phyloP scores from a whole-genome alignment of 2,113 vertebrate species.

The Phaethornis superciliosus region DNA sequence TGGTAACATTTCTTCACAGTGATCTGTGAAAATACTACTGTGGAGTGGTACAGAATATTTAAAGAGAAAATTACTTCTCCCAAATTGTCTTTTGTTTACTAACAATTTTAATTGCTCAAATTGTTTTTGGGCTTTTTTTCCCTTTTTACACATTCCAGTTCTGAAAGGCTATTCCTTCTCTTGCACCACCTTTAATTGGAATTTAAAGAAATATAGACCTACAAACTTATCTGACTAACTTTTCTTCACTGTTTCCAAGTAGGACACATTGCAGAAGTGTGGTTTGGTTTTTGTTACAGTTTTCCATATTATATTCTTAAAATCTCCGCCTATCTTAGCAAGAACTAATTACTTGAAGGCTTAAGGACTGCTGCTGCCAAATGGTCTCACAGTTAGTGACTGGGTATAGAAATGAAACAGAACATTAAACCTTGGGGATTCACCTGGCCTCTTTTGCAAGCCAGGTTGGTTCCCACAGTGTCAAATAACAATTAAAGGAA shows the following conservation, averaged over 20 bases:
- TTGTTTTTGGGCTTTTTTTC: not conserved
- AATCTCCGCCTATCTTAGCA: slow-evolving; percentile 64
- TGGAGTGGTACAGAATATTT: not conserved
- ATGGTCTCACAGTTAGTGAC: slow-evolving; percentile 81
- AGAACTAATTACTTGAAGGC: slow-evolving; percentile 84
- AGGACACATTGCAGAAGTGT: slow-evolving; percentile 68
- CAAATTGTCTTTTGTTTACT: not conserved
- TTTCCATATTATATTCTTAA: slow-evolving; percentile 49
- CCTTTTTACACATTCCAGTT: not conserved
- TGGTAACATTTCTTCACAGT: not conserved
- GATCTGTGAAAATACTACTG: not conserved
- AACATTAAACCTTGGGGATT: slow-evolving; percentile 77
- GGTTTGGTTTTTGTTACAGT: not conserved
- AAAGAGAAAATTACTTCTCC: not conserved
- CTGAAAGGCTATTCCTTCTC: not conserved
- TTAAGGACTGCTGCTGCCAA: slow-evolving; percentile 75
- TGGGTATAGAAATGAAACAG: slow-evolving; percentile 73
- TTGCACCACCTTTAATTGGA: not conserved
- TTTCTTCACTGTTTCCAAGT: slow-evolving; percentile 81
- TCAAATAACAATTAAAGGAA: slow-evolving; percentile 68
- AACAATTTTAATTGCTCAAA: not conserved
- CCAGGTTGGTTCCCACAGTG: slow-evolving; percentile 68
- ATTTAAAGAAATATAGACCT: not conserved
- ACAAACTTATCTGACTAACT: not conserved
- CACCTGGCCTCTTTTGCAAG: slow-evolving; percentile 75